Conservation (phyloP, 1,140 invertebrate species). For the Diuraphis noxia region DNA sequence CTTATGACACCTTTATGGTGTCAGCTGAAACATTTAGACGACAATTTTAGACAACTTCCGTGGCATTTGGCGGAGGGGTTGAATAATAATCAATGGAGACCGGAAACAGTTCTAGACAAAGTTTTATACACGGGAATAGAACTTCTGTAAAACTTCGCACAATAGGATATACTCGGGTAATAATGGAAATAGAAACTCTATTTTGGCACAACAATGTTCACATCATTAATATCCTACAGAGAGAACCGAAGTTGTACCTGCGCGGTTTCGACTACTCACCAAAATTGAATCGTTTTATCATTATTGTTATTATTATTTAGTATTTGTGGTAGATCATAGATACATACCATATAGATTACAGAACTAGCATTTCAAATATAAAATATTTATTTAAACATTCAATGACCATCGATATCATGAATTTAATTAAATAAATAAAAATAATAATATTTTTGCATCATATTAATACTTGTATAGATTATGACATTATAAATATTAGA, state of each 20-base stretch:
- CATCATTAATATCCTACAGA: not conserved
- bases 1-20: constrained; percentile 10
- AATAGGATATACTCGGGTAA: not conserved
- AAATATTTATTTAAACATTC: no score
- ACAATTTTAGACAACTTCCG: constrained; percentile 17
- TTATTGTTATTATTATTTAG: not conserved
- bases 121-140: not conserved
- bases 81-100: constrained; percentile 29
- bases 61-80: not conserved
- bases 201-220: constrained; percentile 17
- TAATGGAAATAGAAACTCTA: constrained; percentile 31
- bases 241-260: not conserved
- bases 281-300: not conserved
- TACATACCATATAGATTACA: no score
- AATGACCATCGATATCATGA: no score
- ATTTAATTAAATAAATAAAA: no score
- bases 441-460: not conserved
- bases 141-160: constrained; percentile 8
- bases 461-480: not conserved
- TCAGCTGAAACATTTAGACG: constrained; percentile 8
- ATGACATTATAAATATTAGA: not conserved
- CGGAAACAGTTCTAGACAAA: not conserved
- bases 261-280: not conserved
- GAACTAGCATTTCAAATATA: not conserved
- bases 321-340: not conserved